A percentile compares a stretch with the other conserved stretches of the same genome.
phyloP scores from a whole-genome alignment of 1,140 invertebrate species.

The Halotydeus destructor region DNA sequence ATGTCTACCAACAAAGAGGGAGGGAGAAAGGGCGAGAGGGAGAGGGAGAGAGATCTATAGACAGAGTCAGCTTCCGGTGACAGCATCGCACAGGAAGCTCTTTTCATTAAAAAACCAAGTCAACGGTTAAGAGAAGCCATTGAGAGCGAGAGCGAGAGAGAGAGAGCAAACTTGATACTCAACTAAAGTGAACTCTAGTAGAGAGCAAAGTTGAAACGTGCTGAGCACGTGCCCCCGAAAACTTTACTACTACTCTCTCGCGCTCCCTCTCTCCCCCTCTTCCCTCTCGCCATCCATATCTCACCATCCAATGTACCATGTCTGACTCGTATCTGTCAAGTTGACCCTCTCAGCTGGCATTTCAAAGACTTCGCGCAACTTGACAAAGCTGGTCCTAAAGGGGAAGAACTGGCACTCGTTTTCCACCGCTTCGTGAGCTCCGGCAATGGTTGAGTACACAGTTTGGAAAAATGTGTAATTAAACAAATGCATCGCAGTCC shows the following conservation, averaged over 20 bases:
- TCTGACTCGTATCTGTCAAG: slow-evolving; percentile 23
- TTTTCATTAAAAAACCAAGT: neutral
- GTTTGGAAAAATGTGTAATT: slow-evolving; percentile 56
- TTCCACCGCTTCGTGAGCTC: slow-evolving; percentile 22
- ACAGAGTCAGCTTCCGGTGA: neutral
- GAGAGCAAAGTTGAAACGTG: neutral
- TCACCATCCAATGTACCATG: slow-evolving; percentile 83
- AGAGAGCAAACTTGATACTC: neutral
- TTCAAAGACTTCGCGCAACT: slow-evolving; percentile 49
- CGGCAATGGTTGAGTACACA: slow-evolving; percentile 36
- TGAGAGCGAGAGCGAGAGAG: neutral
- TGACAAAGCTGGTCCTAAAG: slow-evolving; percentile 62
- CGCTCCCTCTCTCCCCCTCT: neutral
- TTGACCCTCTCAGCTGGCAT: slow-evolving; percentile 36
- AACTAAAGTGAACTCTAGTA: neutral
- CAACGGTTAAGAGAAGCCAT: neutral
- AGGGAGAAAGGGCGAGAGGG: too few species aligned
- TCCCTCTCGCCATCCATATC: slow-evolving; percentile 19
- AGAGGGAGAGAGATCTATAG: too few species aligned
- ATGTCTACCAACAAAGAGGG: too few species aligned
- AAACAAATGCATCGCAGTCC: slow-evolving; percentile 49
- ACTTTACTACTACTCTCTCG: neutral
- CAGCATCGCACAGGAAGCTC: slow-evolving; percentile 1
- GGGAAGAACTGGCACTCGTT: slow-evolving; percentile 64
- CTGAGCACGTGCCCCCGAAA: neutral